Percentiles rank a stretch among this genome's conserved stretches.
Evolutionary conservation across 37 sponge, comb jelly and placozoan genomes (phyloP).

Genomic region (Theonella swinhoei): DNA sequence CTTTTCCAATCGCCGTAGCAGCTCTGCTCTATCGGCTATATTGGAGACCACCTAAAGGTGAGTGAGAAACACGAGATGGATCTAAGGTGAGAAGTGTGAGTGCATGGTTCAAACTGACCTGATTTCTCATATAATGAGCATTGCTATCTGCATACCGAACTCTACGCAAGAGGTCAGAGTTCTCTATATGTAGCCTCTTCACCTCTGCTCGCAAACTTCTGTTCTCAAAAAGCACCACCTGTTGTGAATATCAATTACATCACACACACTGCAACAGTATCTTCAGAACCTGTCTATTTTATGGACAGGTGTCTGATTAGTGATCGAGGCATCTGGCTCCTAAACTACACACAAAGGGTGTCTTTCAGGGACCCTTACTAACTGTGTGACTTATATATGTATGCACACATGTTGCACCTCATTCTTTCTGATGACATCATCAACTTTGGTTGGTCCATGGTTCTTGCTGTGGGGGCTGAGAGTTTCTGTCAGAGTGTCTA

Average conservation of each 20-base stretch:
- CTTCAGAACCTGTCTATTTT: too few relatives aligned
- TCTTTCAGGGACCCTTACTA: too few relatives aligned
- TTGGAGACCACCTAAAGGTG: conserved; percentile 77
- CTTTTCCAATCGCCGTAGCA: conserved; percentile 77
- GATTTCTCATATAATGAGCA: conserved; percentile 73
- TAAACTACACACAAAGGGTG: too few relatives aligned
- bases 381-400: too few relatives aligned
- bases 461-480: conserved; percentile 41
- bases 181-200: conserved; percentile 61
- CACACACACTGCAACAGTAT: too few relatives aligned
- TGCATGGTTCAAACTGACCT: conserved; percentile 24
- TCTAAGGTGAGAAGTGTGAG: not conserved
- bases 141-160: conserved; percentile 65
- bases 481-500: conserved; percentile 74
- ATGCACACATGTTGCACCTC: too few relatives aligned
- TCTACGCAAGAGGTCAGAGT: conserved; percentile 56
- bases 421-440: conserved; percentile 82
- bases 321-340: too few relatives aligned
- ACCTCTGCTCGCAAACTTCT: conserved; percentile 78
- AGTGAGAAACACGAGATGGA: not conserved
- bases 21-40: conserved; percentile 77
- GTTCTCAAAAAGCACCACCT: conserved; percentile 80
- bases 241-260: too few relatives aligned
- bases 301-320: too few relatives aligned
- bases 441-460: conserved; percentile 44